Evolutionary conservation across 2,113 vertebrate genomes (phyloP).

Genomic region (Lutjanus erythropterus): DNA sequence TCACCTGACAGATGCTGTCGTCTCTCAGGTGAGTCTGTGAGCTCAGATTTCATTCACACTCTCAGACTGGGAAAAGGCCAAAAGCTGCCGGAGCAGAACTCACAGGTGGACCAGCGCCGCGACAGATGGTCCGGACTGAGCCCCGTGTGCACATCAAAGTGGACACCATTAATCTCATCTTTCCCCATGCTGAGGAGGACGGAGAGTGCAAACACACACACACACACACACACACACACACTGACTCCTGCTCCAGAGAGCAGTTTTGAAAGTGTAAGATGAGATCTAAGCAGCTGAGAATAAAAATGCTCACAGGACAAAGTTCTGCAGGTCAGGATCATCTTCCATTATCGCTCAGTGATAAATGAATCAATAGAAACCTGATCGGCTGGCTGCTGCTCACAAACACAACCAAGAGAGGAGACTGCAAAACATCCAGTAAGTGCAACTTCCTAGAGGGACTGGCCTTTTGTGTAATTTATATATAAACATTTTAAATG

Average conservation of each 20-base stretch:
- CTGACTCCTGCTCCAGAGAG: too few species aligned
- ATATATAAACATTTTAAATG: too few species aligned
- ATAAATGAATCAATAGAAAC: conserved; percentile 55
- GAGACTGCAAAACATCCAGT: background rate
- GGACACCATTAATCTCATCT: background rate
- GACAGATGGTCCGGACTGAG: conserved; percentile 22
- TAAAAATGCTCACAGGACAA: background rate
- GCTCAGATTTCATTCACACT: conserved; percentile 36
- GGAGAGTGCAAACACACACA: background rate
- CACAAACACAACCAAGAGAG: background rate
- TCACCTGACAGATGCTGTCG: conserved; percentile 4
- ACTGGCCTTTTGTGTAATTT: too few species aligned
- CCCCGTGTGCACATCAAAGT: background rate
- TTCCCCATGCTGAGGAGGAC: background rate
- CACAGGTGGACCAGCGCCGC: conserved; percentile 3
- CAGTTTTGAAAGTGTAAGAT: background rate
- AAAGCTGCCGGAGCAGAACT: conserved; percentile 2
- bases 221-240: background rate
- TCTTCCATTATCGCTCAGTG: conserved; percentile 26
- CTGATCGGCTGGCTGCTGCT: conserved; percentile 36
- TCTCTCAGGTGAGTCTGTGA: background rate
- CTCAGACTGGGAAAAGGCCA: background rate
- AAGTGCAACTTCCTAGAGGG: too few species aligned
- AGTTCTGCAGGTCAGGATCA: conserved; percentile 24
- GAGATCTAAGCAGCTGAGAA: background rate